Conservation (phyloP, 2,797 vertebrate species). For the Sebastes cheni region DNA sequence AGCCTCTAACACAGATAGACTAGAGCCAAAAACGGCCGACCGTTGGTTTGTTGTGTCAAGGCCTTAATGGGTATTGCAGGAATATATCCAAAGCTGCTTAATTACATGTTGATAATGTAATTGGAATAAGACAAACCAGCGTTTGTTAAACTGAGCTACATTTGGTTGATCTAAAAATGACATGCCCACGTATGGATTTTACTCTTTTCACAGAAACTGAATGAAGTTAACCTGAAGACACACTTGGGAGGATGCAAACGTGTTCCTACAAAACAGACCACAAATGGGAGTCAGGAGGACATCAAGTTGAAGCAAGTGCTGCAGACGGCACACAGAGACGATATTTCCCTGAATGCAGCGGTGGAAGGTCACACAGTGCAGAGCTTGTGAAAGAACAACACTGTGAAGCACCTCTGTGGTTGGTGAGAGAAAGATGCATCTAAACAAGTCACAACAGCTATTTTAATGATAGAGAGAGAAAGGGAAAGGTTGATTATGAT, state of each 20-base stretch:
- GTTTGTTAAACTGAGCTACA: not conserved
- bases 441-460: not conserved
- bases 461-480: not conserved
- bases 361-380: not conserved
- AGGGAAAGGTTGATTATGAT: not conserved
- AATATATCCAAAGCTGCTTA: not conserved
- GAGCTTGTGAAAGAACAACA: not conserved
- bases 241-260: not conserved
- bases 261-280: slow-evolving; percentile 30
- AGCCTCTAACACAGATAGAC: too few relatives aligned
- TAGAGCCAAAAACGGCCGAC: too few relatives aligned
- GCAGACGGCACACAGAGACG: not conserved
- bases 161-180: not conserved
- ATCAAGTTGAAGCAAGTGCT: slow-evolving; percentile 28
- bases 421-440: not conserved
- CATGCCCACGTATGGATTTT: not conserved
- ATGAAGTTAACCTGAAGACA: not conserved
- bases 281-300: slow-evolving; percentile 3
- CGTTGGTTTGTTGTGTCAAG: too few relatives aligned
- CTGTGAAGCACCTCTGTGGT: not conserved
- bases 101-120: not conserved
- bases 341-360: not conserved
- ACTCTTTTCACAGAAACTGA: not conserved
- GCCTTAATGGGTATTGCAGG: too few relatives aligned
- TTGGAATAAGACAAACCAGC: not conserved